These are phyloP conservation scores for Parnassius smintheus DNA, from an alignment of 2,888 invertebrate genomes.

Conservation along the genomic window DNA sequence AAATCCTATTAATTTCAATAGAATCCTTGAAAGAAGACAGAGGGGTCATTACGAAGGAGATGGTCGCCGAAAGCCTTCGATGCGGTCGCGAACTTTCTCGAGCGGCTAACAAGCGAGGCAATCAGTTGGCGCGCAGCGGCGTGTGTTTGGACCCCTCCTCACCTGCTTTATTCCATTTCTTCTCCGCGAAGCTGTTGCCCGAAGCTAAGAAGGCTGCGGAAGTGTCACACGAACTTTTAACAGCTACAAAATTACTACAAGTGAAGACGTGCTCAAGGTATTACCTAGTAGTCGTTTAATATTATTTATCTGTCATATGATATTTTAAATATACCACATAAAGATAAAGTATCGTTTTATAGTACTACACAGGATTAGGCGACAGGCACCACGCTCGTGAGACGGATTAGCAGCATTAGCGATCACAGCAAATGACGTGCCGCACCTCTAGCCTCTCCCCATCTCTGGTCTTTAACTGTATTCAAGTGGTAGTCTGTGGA, in stretches of 20 bases:
- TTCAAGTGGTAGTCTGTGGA: too few relatives aligned
- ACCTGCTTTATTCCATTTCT: constrained; percentile 65
- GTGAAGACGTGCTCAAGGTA: constrained; percentile 39
- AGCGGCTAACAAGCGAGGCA: constrained; percentile 54
- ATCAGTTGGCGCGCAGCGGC: constrained; percentile 60
- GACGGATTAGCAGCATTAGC: too few relatives aligned
- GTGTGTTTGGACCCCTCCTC: constrained; percentile 55
- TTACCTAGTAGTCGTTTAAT: not conserved
- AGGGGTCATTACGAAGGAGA: constrained; percentile 75
- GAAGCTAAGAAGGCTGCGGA: constrained; percentile 60
- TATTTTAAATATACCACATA: too few relatives aligned
- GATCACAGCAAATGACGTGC: too few relatives aligned
- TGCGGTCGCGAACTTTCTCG: constrained; percentile 61
- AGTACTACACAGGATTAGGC: too few relatives aligned
- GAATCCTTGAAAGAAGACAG: constrained; percentile 58
- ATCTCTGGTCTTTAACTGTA: too few relatives aligned
- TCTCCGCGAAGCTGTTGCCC: constrained; percentile 49
- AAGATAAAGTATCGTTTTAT: too few relatives aligned
- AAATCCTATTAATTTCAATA: not conserved
- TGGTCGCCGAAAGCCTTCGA: constrained; percentile 73
- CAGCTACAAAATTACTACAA: constrained; percentile 68
- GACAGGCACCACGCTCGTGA: too few relatives aligned
- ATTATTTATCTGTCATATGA: too few relatives aligned
- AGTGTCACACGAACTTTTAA: constrained; percentile 62
- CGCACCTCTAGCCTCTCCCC: too few relatives aligned